These are phyloP conservation scores for Geococcyx californianus DNA, from an alignment of 2,113 vertebrate genomes.

Conservation along the genomic window DNA sequence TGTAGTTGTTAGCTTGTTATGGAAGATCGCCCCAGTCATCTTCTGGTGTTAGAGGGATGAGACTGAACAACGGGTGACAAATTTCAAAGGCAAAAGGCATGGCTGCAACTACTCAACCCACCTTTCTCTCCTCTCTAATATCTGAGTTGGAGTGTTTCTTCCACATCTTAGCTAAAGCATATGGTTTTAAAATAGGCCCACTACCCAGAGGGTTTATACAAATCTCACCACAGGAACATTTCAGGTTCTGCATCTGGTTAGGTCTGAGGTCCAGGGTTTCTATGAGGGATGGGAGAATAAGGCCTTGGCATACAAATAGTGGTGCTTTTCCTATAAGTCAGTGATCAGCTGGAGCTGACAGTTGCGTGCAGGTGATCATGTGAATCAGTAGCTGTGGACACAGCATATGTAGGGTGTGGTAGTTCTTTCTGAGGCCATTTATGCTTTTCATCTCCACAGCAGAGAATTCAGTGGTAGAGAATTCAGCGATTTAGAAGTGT, in stretches of 20 bases:
- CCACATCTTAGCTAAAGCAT: background rate
- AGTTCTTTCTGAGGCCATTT: background rate
- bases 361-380: background rate
- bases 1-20: background rate
- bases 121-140: background rate
- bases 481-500: background rate
- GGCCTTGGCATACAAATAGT: background rate
- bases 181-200: background rate
- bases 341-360: background rate
- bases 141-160: background rate
- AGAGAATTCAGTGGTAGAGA: background rate
- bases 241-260: background rate
- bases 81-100: background rate
- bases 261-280: background rate
- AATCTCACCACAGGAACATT: background rate
- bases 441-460: background rate
- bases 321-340: background rate
- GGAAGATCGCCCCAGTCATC: background rate
- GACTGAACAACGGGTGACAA: background rate
- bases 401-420: rapidly evolving
- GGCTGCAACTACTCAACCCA: background rate
- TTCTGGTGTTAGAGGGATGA: background rate
- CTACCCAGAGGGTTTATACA: background rate
- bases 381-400: background rate
- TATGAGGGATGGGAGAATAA: background rate